Base-by-base conservation (phyloP, 2,888 invertebrate genomes). In the Synergus itoensis region DNA sequence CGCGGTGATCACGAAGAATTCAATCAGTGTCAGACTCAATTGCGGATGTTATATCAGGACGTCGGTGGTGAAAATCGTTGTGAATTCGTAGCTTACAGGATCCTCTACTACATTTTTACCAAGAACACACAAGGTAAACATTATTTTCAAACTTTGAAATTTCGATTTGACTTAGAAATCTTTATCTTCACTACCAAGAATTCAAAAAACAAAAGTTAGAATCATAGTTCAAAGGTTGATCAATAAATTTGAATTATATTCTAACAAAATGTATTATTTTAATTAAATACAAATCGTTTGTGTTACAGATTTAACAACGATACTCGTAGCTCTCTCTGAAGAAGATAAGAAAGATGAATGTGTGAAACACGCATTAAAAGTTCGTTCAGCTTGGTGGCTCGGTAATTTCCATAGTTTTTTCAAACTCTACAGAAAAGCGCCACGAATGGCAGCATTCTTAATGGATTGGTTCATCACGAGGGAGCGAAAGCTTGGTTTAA, bases 1-100 rank as follows among this genome's bases (percentile, higher is more conserved):
- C 99, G 97, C 93, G 98, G 98, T 77, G 99, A 99, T 91, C 98
- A 99, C 92, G 99, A 99, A 91, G 99, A 99, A 92, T 99, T 99
- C 92, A 99, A 99, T 94, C 99, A 99, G 92, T 99, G 99, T 92
- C 99, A 99, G 93, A 98, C 99, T 16, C 99, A 99, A 93, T 94
- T 99, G 77, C 98, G 98, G 94, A 97, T 98, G 95, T 94, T 99
- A 48, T 99, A 99, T 92, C 93, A 95, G 84, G 97, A 98, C 92
- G 93, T 96, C 81, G 96, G 95, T 48, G 94, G 95, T 40, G 93
- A 93, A 75, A 97, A 99, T 93, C 94, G 95, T 83, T 94, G 96
- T 84, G 99, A 99, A 93, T 99, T 99, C 93, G 96, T 96, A 77
- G 98, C 99, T 77, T 99, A 99, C 92, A 94, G 99, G 87, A 97